Percentiles rank a stretch among this genome's conserved stretches.
Conservation (phyloP, 2,888 invertebrate genomes). For the Rhorus exstirpatorius region DNA sequence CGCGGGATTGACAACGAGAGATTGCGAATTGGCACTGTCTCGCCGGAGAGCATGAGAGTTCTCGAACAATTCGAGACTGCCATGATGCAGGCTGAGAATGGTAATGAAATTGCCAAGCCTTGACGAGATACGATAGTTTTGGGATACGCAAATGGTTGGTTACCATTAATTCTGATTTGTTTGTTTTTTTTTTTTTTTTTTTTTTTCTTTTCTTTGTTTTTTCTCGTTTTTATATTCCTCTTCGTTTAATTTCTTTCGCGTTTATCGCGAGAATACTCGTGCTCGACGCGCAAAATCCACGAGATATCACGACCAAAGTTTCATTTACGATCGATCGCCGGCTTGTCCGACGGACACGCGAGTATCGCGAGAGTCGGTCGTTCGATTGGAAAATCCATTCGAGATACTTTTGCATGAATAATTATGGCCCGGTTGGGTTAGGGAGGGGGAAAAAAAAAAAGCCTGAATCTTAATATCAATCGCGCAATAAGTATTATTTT, state of each 20-base stretch:
- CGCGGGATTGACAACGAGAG: constrained; percentile 69
- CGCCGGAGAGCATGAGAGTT: constrained; percentile 79
- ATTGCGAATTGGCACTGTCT: constrained; percentile 75
- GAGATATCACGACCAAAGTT: constrained; percentile 66
- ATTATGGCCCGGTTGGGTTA: constrained; percentile 10
- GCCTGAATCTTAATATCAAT: no score
- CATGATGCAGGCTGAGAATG: constrained; percentile 76
- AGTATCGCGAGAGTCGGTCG: constrained; percentile 31
- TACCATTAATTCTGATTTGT: no score
- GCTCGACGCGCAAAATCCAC: constrained; percentile 33
- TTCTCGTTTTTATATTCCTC: not conserved
- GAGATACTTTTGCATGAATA: constrained; percentile 31
- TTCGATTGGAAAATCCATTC: constrained; percentile 3
- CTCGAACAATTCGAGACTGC: constrained; percentile 79
- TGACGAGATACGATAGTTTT: constrained; percentile 66
- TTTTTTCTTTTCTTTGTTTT: not conserved
- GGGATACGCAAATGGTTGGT: no score
- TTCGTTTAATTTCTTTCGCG: not conserved
- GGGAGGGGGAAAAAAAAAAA: no score
- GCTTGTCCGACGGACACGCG: constrained; percentile 50
- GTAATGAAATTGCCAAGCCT: constrained; percentile 78
- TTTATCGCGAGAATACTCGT: not conserved
- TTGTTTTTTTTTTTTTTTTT: not conserved
- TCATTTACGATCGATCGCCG: constrained; percentile 65
- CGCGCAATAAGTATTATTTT: no score